Base-by-base conservation (phyloP, 2,113 vertebrate genomes). In the Rhea americana region DNA sequence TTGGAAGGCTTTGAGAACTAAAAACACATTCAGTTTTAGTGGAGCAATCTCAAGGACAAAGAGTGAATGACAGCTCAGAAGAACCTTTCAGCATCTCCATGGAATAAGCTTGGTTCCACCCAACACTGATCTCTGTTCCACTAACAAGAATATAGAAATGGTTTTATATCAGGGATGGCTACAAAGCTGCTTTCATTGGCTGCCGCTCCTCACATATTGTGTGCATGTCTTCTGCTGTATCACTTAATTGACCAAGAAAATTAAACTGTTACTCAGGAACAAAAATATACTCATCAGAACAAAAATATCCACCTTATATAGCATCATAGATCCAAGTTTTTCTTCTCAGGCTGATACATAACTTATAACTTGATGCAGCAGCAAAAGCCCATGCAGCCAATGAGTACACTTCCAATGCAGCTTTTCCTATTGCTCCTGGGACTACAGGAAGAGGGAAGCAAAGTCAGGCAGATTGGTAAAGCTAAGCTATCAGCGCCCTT, bases 21-120 rank as follows among this genome's bases (percentile, higher is more conserved):
- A 93, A 93, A 83, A 68, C 51, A 88, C 15, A 75, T 61, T 56
- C 59, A 85, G 35, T 47, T 88, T 82, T 68, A 48, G 76, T 53
- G 5, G 32, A 45, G 43, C 43, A 45, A 45, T 15, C 5, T 45
- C 43, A 45, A 45, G 43, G 43, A 56, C 17, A 15, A 30, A 90
- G 58, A 88, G 56, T 61, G 67, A 78, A 88, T 72, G 82, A 91
- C 90, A 94, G 91, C 80, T 94, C 92, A 94, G 86, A 61, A 61
- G 78, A 50, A 77, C 50, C 79, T 91, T 93, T 43, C 47, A 81
- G 62, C 58, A 72, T 35, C 70, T 53, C 73, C 78, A 41, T 35
- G 61, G 22, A 91, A 68, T 37, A n/a, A 84, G 88, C 70, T 78
- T 59, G 13, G 15, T 66, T 91, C 51, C 70, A 86, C 53, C 56